These are phyloP conservation scores for Plutella xylostella DNA, from an alignment of 2,888 invertebrate genomes.

Conservation along the genomic window DNA sequence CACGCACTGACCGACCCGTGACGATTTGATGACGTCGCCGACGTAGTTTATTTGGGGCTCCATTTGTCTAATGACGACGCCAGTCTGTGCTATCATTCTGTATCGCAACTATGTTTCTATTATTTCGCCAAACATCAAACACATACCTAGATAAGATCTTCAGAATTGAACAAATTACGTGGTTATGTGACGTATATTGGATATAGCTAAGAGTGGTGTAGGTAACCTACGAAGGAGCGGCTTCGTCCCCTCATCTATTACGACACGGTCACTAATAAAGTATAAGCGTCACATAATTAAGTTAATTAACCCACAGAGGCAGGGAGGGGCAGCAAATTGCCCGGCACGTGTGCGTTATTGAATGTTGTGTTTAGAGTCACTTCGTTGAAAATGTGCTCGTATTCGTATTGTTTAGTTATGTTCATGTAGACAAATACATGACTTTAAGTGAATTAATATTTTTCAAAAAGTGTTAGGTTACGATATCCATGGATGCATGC, in stretches of 20 bases:
- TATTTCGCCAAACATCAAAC: too few species aligned
- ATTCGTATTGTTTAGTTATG: too few species aligned
- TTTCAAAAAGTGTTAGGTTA: background rate
- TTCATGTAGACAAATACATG: too few species aligned
- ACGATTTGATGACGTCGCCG: slow-evolving; percentile 44
- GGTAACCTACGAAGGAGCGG: too few species aligned
- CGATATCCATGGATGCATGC: background rate
- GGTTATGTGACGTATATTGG: too few species aligned
- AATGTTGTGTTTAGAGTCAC: too few species aligned
- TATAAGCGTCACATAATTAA: slow-evolving; percentile 35
- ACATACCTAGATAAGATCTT: too few species aligned
- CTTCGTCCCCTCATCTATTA: slow-evolving; percentile 24
- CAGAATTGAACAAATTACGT: too few species aligned
- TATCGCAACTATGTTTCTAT: background rate
- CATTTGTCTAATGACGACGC: background rate
- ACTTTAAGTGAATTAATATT: background rate
- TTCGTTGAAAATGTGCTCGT: too few species aligned
- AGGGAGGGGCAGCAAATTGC: slow-evolving; percentile 32
- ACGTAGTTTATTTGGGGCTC: background rate
- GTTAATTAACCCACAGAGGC: slow-evolving; percentile 36
- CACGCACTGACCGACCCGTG: slow-evolving; percentile 21
- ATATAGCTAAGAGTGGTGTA: too few species aligned
- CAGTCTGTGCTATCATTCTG: background rate
- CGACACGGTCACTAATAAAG: slow-evolving; percentile 29
- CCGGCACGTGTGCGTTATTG: slow-evolving; percentile 6